These are phyloP conservation scores for Venusia cambrica DNA, from an alignment of 2,888 invertebrate species.

Conservation along the genomic window DNA sequence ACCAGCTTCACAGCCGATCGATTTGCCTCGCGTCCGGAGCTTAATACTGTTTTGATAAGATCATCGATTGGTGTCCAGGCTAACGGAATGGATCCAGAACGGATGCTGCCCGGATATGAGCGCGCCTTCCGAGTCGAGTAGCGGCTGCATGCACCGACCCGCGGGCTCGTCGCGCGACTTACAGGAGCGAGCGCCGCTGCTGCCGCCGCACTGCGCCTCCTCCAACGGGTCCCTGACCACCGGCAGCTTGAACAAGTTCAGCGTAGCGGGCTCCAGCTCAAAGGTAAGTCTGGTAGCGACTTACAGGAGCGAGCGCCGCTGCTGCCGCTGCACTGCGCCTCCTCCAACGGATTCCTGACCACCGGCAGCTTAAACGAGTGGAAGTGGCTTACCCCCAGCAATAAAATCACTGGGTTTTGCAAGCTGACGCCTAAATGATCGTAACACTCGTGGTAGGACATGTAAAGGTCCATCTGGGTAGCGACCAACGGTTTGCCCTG, in stretches of 20 bases:
- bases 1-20: too few relatives aligned
- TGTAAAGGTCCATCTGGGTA: too few relatives aligned
- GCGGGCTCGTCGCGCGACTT: conserved; percentile 55
- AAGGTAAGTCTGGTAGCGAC: conserved; percentile 56
- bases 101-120: conserved; percentile 63
- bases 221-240: conserved; percentile 71
- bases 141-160: conserved; percentile 52
- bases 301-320: conserved; percentile 67
- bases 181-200: conserved; percentile 65
- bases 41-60: too few relatives aligned
- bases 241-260: conserved; percentile 67
- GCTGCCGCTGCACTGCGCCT: conserved; percentile 66
- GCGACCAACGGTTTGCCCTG: too few relatives aligned
- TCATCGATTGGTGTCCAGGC: conserved; percentile 36
- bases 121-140: conserved; percentile 54
- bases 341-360: conserved; percentile 70
- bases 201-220: conserved; percentile 69
- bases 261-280: conserved; percentile 55
- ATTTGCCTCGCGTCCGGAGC: too few relatives aligned
- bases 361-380: conserved; percentile 68
- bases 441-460: too few relatives aligned
- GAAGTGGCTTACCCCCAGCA: too few relatives aligned
- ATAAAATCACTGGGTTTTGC: too few relatives aligned
- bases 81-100: conserved; percentile 65
- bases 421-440: too few relatives aligned